These are phyloP conservation scores for Ptychodera flava DNA, from an alignment of 35 echinoderm and acorn worm species.

Conservation along the genomic window DNA sequence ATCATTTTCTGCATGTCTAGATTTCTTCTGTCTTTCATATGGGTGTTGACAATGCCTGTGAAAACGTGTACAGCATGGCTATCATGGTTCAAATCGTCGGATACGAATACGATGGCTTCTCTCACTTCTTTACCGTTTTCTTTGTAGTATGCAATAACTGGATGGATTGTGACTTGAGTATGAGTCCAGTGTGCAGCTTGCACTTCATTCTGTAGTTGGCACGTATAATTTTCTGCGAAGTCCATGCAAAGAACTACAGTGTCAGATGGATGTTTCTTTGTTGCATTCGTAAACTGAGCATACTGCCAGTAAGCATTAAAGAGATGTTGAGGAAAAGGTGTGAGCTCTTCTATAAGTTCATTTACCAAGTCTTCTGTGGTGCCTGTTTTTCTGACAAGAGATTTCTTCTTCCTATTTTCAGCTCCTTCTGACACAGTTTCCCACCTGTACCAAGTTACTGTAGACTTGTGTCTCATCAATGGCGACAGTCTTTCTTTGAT, in stretches of 20 bases:
- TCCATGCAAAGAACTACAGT: slow-evolving; percentile 40
- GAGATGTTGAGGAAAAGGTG: slow-evolving; percentile 27
- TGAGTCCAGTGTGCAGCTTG: slow-evolving; percentile 34
- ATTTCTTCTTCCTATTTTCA: slow-evolving; percentile 24
- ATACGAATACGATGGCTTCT: not conserved
- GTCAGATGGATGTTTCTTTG: slow-evolving; percentile 16
- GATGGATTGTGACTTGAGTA: slow-evolving; percentile 23
- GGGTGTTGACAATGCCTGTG: not conserved
- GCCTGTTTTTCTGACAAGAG: slow-evolving; percentile 17
- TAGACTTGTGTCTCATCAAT: no score
- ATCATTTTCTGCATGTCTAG: not conserved
- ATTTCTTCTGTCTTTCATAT: not conserved
- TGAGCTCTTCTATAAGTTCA: slow-evolving; percentile 10
- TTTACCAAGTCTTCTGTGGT: not conserved
- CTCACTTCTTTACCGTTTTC: slow-evolving; percentile 9
- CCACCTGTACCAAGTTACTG: slow-evolving; percentile 25
- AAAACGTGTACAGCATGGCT: not conserved
- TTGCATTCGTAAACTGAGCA: slow-evolving; percentile 19
- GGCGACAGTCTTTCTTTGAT: no score
- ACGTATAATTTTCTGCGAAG: no score
- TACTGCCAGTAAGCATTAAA: slow-evolving; percentile 31
- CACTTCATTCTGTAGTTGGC: no score
- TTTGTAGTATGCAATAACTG: slow-evolving; percentile 29
- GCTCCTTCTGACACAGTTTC: slow-evolving; percentile 16
- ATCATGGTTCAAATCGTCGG: not conserved